Evolutionary conservation across 2,888 invertebrate species (phyloP).

Genomic region (Chrysina gloriosa): DNA sequence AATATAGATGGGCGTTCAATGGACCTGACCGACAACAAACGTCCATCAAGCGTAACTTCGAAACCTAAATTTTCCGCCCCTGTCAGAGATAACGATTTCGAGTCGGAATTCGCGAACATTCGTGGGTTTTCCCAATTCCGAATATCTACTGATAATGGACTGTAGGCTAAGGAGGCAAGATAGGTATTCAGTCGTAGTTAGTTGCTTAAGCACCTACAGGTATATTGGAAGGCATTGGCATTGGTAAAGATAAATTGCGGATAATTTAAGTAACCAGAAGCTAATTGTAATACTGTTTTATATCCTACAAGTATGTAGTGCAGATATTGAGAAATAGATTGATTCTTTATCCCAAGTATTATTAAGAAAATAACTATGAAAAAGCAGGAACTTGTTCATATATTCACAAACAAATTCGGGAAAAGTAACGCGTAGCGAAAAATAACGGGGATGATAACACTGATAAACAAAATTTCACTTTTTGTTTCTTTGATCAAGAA

Average conservation of each 20-base stretch:
- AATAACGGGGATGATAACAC: too few species aligned
- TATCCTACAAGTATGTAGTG: too few species aligned
- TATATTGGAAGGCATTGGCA: neutral
- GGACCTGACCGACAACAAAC: slow-evolving; percentile 31
- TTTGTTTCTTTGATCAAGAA: too few species aligned
- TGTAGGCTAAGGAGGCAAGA: neutral
- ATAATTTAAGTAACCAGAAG: too few species aligned
- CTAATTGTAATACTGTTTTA: too few species aligned
- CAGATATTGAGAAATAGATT: too few species aligned
- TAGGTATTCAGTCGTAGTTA: neutral
- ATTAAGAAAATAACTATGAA: too few species aligned
- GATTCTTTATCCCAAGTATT: too few species aligned
- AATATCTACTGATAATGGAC: slow-evolving; percentile 20
- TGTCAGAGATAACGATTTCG: slow-evolving; percentile 30
- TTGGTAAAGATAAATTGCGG: neutral
- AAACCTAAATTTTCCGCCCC: slow-evolving; percentile 23
- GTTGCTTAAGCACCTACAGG: neutral
- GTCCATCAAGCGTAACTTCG: slow-evolving; percentile 20
- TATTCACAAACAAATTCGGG: too few species aligned
- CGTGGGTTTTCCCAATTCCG: slow-evolving; percentile 17
- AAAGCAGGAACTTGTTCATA: too few species aligned
- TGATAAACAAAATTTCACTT: too few species aligned
- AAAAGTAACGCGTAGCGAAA: too few species aligned
- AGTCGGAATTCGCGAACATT: slow-evolving; percentile 22
- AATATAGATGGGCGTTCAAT: slow-evolving; percentile 36